A percentile compares a stretch with the other conserved stretches of the same genome.
Evolutionary conservation across 1,140 invertebrate species (phyloP).

Genomic region (Tetramorium alpestre): DNA sequence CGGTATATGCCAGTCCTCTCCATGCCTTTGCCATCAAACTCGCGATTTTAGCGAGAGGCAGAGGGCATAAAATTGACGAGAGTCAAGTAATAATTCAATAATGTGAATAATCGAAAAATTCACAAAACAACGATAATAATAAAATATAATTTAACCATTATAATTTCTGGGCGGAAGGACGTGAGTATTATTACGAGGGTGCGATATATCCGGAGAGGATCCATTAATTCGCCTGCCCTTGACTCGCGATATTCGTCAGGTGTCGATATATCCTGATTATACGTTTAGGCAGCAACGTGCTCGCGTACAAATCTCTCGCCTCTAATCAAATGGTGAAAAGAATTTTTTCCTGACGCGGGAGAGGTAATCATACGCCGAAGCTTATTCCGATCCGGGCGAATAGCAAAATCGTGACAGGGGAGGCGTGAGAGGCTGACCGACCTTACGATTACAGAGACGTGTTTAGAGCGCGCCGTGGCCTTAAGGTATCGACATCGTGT

Average conservation of each 20-base stretch:
- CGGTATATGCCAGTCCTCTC: neutral
- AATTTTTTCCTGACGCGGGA: conserved; percentile 23
- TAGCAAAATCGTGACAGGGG: conserved; percentile 62
- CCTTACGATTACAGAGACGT: conserved; percentile 68
- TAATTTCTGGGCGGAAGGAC: neutral
- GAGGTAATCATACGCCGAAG: conserved; percentile 54
- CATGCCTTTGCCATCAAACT: neutral
- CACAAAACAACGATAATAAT: neutral
- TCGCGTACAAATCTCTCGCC: conserved; percentile 37
- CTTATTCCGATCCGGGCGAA: conserved; percentile 53
- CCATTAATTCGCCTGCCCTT: neutral
- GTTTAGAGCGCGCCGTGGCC: conserved; percentile 65
- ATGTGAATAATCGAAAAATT: neutral
- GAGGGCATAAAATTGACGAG: neutral
- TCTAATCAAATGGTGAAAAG: conserved; percentile 30
- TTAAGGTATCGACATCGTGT: conserved; percentile 55
- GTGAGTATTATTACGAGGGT: neutral
- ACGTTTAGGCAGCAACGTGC: conserved; percentile 38
- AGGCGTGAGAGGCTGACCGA: conserved; percentile 78
- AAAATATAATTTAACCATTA: neutral
- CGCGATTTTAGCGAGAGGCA: neutral
- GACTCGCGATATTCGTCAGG: conserved; percentile 19
- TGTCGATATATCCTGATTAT: conserved; percentile 27
- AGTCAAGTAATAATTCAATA: neutral
- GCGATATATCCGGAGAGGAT: neutral